These are phyloP conservation scores for Hemiscyllium ocellatum DNA, from an alignment of 2,113 vertebrate species.

Conservation along the genomic window DNA sequence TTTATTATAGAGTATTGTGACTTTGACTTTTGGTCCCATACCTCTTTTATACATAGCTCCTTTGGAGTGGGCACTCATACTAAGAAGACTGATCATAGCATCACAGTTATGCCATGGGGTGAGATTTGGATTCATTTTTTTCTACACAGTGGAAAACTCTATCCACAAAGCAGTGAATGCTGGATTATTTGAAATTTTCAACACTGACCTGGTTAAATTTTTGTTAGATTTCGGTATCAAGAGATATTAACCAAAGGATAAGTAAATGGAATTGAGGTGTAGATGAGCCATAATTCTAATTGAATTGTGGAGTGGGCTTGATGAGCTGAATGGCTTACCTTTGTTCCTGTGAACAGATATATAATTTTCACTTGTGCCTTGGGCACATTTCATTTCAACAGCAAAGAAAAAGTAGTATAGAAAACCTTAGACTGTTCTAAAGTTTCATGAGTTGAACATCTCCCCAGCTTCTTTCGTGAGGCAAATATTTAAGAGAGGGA, in stretches of 20 bases:
- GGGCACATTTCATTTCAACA: neutral
- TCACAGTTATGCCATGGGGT: neutral
- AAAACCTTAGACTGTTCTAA: neutral
- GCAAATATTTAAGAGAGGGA: neutral
- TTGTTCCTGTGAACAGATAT: neutral
- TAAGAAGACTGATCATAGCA: neutral
- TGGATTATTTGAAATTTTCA: neutral
- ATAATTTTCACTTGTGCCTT: neutral
- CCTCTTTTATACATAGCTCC: neutral
- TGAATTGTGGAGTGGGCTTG: neutral
- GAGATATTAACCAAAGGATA: neutral
- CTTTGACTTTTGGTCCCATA: neutral
- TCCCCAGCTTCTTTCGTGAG: neutral
- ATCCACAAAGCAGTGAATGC: neutral
- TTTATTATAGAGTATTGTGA: neutral
- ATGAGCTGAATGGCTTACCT: neutral
- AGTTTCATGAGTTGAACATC: neutral
- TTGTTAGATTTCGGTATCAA: neutral
- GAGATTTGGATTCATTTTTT: neutral
- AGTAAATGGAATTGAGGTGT: neutral
- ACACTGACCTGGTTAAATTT: neutral
- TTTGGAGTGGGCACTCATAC: neutral
- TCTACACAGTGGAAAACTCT: neutral
- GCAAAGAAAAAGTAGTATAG: neutral
- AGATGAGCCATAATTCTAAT: neutral